phyloP scores from a whole-genome alignment of 2,797 vertebrate genomes.

The Poeciliopsis paucimaculata region DNA sequence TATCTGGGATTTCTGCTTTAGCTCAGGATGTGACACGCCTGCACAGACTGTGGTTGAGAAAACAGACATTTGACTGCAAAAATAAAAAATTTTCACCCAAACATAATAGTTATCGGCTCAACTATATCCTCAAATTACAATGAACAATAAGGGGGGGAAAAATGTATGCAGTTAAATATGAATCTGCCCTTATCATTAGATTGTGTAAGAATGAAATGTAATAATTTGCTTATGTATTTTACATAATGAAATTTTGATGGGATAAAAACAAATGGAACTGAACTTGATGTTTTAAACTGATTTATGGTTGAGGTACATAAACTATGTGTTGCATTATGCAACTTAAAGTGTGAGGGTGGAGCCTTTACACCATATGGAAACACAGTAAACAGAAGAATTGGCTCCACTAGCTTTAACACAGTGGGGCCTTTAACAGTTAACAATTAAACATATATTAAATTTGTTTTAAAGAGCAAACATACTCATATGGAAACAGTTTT shows the following conservation, averaged over 20 bases:
- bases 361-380: constrained; percentile 60
- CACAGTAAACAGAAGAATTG: constrained; percentile 47
- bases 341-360: constrained; percentile 18
- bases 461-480: constrained; percentile 50
- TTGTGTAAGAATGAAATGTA: background rate
- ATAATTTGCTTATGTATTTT: background rate
- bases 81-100: constrained; percentile 14
- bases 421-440: constrained; percentile 30
- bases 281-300: background rate
- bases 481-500: constrained; percentile 41
- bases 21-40: constrained; percentile 38
- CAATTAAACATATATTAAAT: constrained; percentile 49
- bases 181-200: background rate
- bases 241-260: background rate
- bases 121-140: constrained; percentile 2
- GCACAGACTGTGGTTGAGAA: constrained; percentile 32
- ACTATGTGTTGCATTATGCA: constrained; percentile 11
- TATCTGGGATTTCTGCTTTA: constrained; percentile 28
- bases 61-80: constrained; percentile 30
- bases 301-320: background rate
- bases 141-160: background rate
- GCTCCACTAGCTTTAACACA: constrained; percentile 44
- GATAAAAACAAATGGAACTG: background rate
- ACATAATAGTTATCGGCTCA: constrained; percentile 1
- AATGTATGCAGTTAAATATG: background rate